A percentile compares a stretch with the other conserved stretches of the same genome.
Evolutionary conservation across 2,797 vertebrate species (phyloP).

Genomic region (Cyprinella venusta): DNA sequence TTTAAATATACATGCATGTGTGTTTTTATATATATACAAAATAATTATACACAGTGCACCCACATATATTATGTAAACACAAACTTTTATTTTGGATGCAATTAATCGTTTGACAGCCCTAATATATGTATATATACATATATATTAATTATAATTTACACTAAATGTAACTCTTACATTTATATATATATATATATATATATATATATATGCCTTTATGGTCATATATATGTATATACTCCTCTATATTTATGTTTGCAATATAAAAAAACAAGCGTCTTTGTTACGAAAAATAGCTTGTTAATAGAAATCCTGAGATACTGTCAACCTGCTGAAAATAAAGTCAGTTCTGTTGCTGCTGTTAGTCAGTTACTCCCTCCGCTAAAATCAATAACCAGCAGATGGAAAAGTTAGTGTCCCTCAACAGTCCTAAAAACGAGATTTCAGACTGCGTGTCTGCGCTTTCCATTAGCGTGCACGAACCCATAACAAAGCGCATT

Average conservation of each 20-base stretch:
- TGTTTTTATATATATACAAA: too few relatives aligned
- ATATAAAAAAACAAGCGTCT: neutral
- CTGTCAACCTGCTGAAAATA: neutral
- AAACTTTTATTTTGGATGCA: too few relatives aligned
- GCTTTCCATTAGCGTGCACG: constrained; percentile 12
- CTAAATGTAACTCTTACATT: too few relatives aligned
- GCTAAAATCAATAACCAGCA: neutral
- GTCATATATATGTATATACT: neutral
- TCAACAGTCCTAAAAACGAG: constrained; percentile 20
- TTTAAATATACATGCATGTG: too few relatives aligned
- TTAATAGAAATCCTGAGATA: neutral
- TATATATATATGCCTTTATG: too few relatives aligned
- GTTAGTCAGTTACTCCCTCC: neutral
- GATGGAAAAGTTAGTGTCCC: constrained; percentile 15
- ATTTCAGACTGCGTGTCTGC: constrained; percentile 25
- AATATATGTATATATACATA: too few relatives aligned
- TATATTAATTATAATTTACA: too few relatives aligned
- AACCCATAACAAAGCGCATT: constrained; percentile 50
- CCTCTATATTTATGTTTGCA: neutral
- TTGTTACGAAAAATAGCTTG: neutral
- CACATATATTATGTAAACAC: too few relatives aligned
- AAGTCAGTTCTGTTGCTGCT: neutral
- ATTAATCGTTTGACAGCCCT: too few relatives aligned
- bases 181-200: too few relatives aligned
- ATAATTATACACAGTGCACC: too few relatives aligned